Conservation (phyloP, 1,140 invertebrate species). For the Penaeus vannamei region DNA sequence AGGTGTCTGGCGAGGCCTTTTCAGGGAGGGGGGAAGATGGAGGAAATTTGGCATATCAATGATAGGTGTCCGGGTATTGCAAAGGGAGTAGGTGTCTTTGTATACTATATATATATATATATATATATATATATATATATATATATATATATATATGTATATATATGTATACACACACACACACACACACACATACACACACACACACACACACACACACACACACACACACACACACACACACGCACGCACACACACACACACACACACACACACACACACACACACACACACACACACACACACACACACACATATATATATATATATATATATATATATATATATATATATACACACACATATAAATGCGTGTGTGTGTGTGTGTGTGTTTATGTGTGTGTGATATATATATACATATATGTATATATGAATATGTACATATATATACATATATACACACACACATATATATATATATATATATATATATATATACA, state of each 20-base stretch:
- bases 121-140: slow-evolving; percentile 11
- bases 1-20: too few species aligned
- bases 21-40: too few species aligned
- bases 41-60: too few species aligned
- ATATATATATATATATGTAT: neutral
- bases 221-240: slow-evolving; percentile 25
- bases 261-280: slow-evolving; percentile 29
- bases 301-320: slow-evolving; percentile 13
- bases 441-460: neutral
- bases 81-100: too few species aligned
- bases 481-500: slow-evolving; percentile 32
- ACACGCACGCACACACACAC: too few species aligned
- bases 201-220: slow-evolving; percentile 31
- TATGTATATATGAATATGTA: slow-evolving; percentile 41
- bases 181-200: slow-evolving; percentile 20
- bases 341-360: slow-evolving; percentile 35
- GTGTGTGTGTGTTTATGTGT: slow-evolving; percentile 11
- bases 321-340: slow-evolving; percentile 6
- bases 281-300: slow-evolving; percentile 1
- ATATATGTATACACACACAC: neutral
- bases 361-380: slow-evolving; percentile 40
- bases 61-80: too few species aligned
- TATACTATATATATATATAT: neutral
- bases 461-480: slow-evolving; percentile 18
- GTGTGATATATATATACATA: neutral